Evolutionary conservation across 2,113 vertebrate genomes (phyloP).

Genomic region (Saccopteryx bilineata): DNA sequence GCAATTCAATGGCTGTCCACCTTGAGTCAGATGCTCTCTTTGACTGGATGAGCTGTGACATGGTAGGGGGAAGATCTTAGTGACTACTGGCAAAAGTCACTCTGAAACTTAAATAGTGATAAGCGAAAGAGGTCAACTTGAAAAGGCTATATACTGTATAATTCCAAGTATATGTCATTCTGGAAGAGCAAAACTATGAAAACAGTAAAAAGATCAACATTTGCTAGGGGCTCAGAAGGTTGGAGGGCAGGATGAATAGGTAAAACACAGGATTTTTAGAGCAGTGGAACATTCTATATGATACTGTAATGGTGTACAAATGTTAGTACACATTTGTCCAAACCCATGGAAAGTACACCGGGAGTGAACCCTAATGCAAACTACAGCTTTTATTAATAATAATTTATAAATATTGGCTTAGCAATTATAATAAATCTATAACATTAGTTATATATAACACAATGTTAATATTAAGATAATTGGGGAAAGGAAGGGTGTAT

Average conservation of each 20-base stretch:
- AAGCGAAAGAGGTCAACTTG: not conserved
- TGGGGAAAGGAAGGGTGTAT: not conserved
- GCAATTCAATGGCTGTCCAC: not conserved
- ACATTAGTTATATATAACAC: not conserved
- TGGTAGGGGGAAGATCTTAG: not conserved
- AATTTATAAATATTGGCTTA: not conserved
- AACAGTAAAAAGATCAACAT: not conserved
- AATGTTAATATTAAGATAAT: not conserved
- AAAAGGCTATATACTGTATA: not conserved
- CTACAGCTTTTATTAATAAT: not conserved
- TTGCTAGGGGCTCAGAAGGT: fast-evolving
- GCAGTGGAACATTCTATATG: not conserved
- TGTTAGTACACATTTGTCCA: not conserved
- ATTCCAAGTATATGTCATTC: not conserved
- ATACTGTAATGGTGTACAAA: not conserved
- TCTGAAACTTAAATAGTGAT: not conserved
- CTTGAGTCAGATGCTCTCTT: not conserved
- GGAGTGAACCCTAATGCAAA: not conserved
- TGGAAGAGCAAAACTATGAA: not conserved
- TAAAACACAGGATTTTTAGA: not conserved
- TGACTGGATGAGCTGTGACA: not conserved
- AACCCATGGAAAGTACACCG: not conserved
- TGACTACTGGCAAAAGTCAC: too few species aligned
- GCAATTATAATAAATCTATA: not conserved
- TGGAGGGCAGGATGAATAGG: not conserved